Evolutionary conservation across 2,888 invertebrate species (phyloP).

Genomic region (Morpho achilles): DNA sequence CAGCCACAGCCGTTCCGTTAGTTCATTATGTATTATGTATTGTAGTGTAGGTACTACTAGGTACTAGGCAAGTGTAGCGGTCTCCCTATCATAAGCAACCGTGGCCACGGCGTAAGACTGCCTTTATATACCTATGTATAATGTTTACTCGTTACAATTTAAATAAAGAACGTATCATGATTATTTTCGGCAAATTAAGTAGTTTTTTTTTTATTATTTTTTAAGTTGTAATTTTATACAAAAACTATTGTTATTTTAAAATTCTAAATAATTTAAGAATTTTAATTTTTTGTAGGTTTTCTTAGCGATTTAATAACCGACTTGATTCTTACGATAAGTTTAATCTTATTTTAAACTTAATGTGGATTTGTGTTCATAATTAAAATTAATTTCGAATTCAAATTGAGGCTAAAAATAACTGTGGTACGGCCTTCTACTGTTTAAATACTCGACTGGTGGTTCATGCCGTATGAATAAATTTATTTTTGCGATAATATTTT

Average conservation of each 20-base stretch:
- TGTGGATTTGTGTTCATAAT: no score
- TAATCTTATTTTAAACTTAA: no score
- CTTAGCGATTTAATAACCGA: no score
- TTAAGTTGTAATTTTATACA: no score
- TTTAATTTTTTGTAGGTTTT: no score
- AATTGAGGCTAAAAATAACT: not conserved
- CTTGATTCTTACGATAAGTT: no score
- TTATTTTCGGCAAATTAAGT: not conserved
- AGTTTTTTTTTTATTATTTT: no score
- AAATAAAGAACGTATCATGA: conserved; percentile 3
- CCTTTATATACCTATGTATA: conserved; percentile 45
- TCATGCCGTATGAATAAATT: conserved; percentile 5
- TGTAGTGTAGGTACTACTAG: conserved; percentile 6
- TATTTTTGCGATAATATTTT: no score
- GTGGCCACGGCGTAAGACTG: conserved; percentile 64
- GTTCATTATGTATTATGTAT: conserved; percentile 21
- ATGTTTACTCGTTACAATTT: conserved; percentile 56
- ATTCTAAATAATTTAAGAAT: no score
- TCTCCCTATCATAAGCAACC: conserved; percentile 17
- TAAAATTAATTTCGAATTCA: not conserved
- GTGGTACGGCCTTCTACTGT: conserved; percentile 5
- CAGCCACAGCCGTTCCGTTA: conserved; percentile 16
- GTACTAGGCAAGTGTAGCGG: conserved; percentile 11
- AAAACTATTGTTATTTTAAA: no score
- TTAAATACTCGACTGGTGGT: conserved; percentile 30